Evolutionary conservation across 1,140 invertebrate genomes (phyloP), one percentile per base, ranked within the genome.

Genomic region (Bombus breviceps): DNA sequence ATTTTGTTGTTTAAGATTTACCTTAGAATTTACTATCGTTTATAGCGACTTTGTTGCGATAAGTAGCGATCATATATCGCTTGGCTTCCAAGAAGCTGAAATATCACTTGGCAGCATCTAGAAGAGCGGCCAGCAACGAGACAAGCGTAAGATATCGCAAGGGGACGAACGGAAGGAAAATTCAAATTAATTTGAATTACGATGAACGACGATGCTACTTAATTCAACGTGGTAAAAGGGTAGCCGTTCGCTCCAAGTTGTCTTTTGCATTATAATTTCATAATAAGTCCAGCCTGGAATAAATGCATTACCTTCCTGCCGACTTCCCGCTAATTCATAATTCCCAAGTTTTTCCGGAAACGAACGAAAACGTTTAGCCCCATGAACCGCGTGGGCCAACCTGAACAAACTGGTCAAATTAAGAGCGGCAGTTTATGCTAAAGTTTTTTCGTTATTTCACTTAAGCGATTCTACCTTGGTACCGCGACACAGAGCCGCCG

Each of bases 391-490:
- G n/a, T 59, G 64, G 43, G 69, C 74, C 86, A 62, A 64, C 72
- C 81, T 85, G 78, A 89, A 89, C 88, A 90, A 90, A 90, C 88
- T 83, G 85, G 75, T 79, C 88, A 90, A 84, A 89, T 90, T 90
- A 87, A 89, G 80, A 90, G 89, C 81, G 88, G 87, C 88, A 89
- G 88, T 89, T 89, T 89, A 85, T 66, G 87, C 80, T 78, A 82
- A 90, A 90, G 88, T 90, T 90, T 90, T 90, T 90, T 87, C 88
- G 81, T 79, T 89, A 84, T 89, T 89, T 89, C 88, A 89, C 89
- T 87, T 89, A 90, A 81, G 85, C 85, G 81, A 89, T 76, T 85
- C 81, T 22, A 83, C 53, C 39, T 76, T 34, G 73, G 37, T 37
- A 22, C 68, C 47, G 47, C 73, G 83, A 37, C 83, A n/a, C 83